Percentiles rank a stretch among this genome's conserved stretches.
phyloP scores from a whole-genome alignment of 2,888 invertebrate species.

The Acronicta leporina region DNA sequence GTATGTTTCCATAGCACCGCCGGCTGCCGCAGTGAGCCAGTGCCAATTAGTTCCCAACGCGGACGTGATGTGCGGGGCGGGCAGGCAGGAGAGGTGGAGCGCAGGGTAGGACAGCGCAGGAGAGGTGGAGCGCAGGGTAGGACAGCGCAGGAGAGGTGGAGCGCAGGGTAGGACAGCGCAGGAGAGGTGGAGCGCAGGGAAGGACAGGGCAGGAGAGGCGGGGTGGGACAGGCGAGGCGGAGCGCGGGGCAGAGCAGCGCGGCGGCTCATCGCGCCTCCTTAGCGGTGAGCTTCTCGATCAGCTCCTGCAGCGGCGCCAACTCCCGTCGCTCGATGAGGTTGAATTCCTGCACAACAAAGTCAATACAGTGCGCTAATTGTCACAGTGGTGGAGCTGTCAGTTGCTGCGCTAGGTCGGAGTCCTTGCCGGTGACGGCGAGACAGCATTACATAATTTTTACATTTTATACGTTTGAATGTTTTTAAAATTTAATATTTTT shows the following conservation, averaged over 20 bases:
- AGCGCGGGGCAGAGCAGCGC: conserved; percentile 3
- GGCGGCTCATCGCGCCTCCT: conserved; percentile 93
- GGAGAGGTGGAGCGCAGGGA: background rate
- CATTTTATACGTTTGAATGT: too few species aligned
- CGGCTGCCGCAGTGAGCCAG: background rate
- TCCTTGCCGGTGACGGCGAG: too few species aligned
- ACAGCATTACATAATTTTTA: too few species aligned
- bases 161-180: background rate
- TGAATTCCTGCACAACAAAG: conserved; percentile 94
- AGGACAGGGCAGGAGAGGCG: background rate
- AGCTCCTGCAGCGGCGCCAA: conserved; percentile 98
- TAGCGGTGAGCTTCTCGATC: conserved; percentile 98
- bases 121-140: background rate
- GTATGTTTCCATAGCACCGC: conserved; percentile 5
- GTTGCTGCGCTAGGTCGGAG: too few species aligned
- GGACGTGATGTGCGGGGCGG: background rate
- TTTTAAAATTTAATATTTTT: too few species aligned
- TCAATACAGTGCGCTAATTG: background rate
- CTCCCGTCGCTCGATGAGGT: conserved; percentile 98
- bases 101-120: background rate
- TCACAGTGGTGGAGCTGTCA: too few species aligned
- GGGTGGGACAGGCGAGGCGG: too few species aligned
- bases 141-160: too few species aligned
- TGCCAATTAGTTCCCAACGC: background rate
- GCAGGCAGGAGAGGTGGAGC: too few species aligned